These are phyloP conservation scores for Pterostichus madidus DNA, from an alignment of 2,888 invertebrate genomes.

Conservation along the genomic window DNA sequence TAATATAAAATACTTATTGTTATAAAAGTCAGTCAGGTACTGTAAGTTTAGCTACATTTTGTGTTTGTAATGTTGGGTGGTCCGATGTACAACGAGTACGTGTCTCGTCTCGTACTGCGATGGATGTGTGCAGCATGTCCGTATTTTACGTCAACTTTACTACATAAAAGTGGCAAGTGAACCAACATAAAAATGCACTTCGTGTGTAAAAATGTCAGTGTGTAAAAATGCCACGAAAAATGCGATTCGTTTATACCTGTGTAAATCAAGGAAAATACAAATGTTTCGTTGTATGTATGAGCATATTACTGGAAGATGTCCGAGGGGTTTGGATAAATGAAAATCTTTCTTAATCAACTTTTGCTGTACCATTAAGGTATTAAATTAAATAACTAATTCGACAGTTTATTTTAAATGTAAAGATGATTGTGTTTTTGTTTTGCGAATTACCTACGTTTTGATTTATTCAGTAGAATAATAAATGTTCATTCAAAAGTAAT, in stretches of 20 bases:
- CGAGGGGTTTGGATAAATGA: too few species aligned
- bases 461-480: too few species aligned
- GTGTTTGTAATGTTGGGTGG: neutral
- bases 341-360: too few species aligned
- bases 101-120: neutral
- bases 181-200: conserved; percentile 57
- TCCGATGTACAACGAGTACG: neutral
- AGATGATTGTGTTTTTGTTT: too few species aligned
- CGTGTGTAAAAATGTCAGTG: conserved; percentile 54
- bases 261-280: conserved; percentile 27
- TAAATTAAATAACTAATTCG: too few species aligned
- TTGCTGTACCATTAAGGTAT: too few species aligned
- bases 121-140: conserved; percentile 10
- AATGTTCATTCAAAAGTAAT: too few species aligned
- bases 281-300: conserved; percentile 8
- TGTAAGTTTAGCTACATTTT: neutral
- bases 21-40: conserved; percentile 3
- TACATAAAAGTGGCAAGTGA: conserved; percentile 30
- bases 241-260: conserved; percentile 34
- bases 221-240: conserved; percentile 47
- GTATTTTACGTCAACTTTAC: conserved; percentile 37
- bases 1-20: neutral
- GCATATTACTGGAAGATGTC: neutral
- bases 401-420: too few species aligned
- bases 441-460: too few species aligned